Evolutionary conservation across 2,113 vertebrate genomes (phyloP).

Genomic region (Cromileptes altivelis): DNA sequence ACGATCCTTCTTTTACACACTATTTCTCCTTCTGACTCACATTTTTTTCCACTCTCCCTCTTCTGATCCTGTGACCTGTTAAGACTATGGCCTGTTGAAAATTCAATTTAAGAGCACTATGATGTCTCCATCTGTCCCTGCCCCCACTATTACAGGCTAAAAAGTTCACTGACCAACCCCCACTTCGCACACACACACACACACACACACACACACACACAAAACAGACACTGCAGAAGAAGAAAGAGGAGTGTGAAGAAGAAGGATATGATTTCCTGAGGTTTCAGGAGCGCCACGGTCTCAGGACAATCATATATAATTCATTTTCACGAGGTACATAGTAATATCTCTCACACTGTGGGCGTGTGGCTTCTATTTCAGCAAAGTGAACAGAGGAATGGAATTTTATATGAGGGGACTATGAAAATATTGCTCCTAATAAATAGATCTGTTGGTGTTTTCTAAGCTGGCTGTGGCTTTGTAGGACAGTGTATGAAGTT

Average conservation of each 20-base stretch:
- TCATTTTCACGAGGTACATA: slow-evolving; percentile 64
- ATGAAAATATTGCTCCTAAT: slow-evolving; percentile 71
- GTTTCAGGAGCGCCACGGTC: slow-evolving; percentile 53
- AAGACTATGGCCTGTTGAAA: slow-evolving; percentile 51
- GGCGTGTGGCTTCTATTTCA: slow-evolving; percentile 49
- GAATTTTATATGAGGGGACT: slow-evolving; percentile 65
- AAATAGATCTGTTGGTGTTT: slow-evolving; percentile 64
- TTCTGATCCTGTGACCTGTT: slow-evolving; percentile 53
- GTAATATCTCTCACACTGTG: slow-evolving; percentile 60
- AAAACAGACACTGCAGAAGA: slow-evolving; percentile 15
- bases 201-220: slow-evolving; percentile 2
- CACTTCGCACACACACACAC: neutral
- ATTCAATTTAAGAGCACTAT: slow-evolving; percentile 59
- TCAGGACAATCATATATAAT: slow-evolving; percentile 72
- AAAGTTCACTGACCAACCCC: slow-evolving; percentile 43
- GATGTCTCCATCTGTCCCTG: slow-evolving; percentile 42
- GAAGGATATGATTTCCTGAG: slow-evolving; percentile 56
- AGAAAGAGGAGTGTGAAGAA: slow-evolving; percentile 30
- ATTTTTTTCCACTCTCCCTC: slow-evolving; percentile 22
- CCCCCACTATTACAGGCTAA: slow-evolving; percentile 53
- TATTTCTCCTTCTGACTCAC: slow-evolving; percentile 14
- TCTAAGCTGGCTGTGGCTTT: slow-evolving; percentile 27
- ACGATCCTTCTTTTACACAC: slow-evolving; percentile 21
- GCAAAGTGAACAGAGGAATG: slow-evolving; percentile 61
- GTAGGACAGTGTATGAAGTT: slow-evolving; percentile 18